phyloP scores from a whole-genome alignment of 2,888 invertebrate genomes.

The Ommatoiulus sabulosus region DNA sequence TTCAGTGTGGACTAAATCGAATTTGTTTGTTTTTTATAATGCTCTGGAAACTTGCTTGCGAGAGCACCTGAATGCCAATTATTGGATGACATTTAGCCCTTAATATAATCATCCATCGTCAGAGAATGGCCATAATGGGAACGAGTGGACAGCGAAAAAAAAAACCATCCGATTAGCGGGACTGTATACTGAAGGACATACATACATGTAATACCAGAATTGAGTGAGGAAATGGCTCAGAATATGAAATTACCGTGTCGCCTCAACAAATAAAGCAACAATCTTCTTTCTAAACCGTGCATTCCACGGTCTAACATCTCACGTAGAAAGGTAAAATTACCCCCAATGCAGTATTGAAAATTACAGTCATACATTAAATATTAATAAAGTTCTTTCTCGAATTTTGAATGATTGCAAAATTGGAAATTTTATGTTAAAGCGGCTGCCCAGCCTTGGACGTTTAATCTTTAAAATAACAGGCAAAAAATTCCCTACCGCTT shows the following conservation, averaged over 20 bases:
- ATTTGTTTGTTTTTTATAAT: conserved; percentile 2
- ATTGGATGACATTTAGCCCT: conserved; percentile 26
- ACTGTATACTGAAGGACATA: no score
- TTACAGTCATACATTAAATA: no score
- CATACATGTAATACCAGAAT: conserved; percentile 16
- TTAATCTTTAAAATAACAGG: no score
- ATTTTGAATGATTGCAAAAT: no score
- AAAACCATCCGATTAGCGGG: no score
- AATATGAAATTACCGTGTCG: conserved; percentile 14
- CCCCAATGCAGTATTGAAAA: no score
- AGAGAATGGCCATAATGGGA: conserved; percentile 15
- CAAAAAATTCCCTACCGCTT: no score
- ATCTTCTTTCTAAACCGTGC: not conserved
- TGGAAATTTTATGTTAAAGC: no score
- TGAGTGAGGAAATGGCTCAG: conserved; percentile 6
- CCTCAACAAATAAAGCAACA: conserved; percentile 14
- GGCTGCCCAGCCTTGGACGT: no score
- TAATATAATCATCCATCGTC: conserved; percentile 34
- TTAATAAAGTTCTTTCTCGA: no score
- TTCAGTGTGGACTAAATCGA: conserved; percentile 22
- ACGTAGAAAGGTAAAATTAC: not conserved
- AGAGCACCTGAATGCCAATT: conserved; percentile 34
- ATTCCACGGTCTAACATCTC: not conserved
- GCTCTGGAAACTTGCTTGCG: conserved; percentile 26
- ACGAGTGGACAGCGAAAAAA: conserved; percentile 34